Evolutionary conservation across 2,888 invertebrate genomes (phyloP), one percentile per base, ranked within the genome.

Genomic region (Isoperla grammatica): DNA sequence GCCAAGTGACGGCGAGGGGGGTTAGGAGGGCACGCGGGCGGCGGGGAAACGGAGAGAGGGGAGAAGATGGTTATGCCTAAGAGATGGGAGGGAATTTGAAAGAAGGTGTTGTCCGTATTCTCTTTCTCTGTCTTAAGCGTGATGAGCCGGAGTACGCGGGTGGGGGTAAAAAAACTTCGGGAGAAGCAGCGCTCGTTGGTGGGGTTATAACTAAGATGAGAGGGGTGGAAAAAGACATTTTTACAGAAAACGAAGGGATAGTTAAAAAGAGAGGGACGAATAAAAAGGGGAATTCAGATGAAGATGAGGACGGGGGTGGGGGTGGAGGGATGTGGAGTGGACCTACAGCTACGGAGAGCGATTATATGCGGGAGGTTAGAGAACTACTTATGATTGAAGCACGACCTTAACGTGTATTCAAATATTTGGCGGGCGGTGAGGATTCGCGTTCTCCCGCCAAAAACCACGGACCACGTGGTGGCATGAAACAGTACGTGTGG

Each of bases 201-300:
- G 61, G 35, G 39, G 56, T 45, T 56, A 50, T 58, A 55, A 61
- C 57, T 56, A 60, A 46, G 56, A 58, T 45, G 63, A 60, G 55
- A 48, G 50, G 50, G 20, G 49, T 17, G 29, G 45, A 49, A 53
- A 55, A 56, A 49, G 49, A 56, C 40, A 46, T 43, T 56, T 56
- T 60, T 60, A 60, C 56, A 49, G 49, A 50, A 29, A 29, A 29
- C 29, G 49, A 19, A 43, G 48, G 43, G 57, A 57, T 49, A 42
- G 29, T 49, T 49, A 40, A 58, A 53, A 55, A 55, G 58, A 43
- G 56, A 46, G 56, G 53, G 53, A 53, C 19, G 39, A 56, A 45
- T 20, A 37, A 53, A 53, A 54, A 58, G 48, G 35, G 49, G 59
- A 37, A 53, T 53, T 53, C 12, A 20, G 58, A 49, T 37, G 54